These are phyloP conservation scores for Lissonota sp. DNA, from an alignment of 2,888 invertebrate genomes.

Conservation along the genomic window DNA sequence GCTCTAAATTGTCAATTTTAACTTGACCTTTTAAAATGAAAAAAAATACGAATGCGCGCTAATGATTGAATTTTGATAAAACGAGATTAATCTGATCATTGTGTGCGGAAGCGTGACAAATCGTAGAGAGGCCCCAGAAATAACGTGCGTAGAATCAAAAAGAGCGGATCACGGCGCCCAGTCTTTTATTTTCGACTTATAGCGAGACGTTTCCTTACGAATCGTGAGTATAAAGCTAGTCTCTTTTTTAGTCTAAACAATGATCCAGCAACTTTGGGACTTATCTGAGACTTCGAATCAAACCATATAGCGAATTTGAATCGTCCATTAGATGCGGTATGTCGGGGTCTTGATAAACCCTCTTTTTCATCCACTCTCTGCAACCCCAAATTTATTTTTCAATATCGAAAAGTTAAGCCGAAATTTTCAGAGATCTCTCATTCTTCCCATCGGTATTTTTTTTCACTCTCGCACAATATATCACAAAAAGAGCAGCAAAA, in stretches of 20 bases:
- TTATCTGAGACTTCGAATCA: constrained; percentile 27
- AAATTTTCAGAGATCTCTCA: constrained; percentile 17
- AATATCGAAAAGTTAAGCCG: constrained; percentile 12
- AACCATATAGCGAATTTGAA: constrained; percentile 35
- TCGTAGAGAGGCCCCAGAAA: constrained; percentile 52
- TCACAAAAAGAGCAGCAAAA: neutral
- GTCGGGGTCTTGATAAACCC: constrained; percentile 13
- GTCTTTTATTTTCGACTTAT: constrained; percentile 26
- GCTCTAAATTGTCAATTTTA: neutral
- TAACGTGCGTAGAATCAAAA: constrained; percentile 59
- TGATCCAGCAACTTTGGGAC: constrained; percentile 66
- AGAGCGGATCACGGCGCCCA: constrained; percentile 38
- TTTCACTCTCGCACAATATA: neutral
- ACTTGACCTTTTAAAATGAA: too few relatives aligned
- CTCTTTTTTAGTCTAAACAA: constrained; percentile 66
- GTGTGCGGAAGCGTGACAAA: constrained; percentile 63
- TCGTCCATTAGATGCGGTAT: constrained; percentile 25
- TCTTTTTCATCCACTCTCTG: neutral
- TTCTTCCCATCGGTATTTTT: constrained; percentile 19
- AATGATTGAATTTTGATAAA: constrained; percentile 51
- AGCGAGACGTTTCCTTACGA: neutral
- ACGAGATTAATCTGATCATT: constrained; percentile 49
- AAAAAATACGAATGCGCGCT: constrained; percentile 45
- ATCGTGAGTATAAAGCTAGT: constrained; percentile 2
- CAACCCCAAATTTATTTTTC: neutral